phyloP scores from a whole-genome alignment of 2,888 invertebrate genomes.

The Hypomecis punctinalis region DNA sequence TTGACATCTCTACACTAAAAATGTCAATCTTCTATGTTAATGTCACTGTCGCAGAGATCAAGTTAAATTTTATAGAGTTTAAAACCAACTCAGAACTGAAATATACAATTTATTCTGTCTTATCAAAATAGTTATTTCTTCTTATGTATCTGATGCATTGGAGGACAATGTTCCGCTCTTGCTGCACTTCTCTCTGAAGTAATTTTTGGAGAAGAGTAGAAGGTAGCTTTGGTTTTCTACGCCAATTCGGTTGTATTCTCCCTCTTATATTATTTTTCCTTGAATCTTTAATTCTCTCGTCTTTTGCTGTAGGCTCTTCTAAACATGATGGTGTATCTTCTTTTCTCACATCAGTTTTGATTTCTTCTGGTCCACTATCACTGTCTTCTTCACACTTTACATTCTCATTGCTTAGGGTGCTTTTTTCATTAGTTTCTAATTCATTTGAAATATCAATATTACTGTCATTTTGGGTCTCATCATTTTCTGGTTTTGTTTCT shows the following conservation, averaged over 20 bases:
- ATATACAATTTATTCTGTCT: constrained; percentile 27
- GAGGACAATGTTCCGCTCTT: constrained; percentile 93
- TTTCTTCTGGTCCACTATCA: constrained; percentile 82
- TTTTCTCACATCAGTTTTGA: constrained; percentile 38
- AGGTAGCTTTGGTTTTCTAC: constrained; percentile 62
- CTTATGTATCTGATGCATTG: constrained; percentile 94
- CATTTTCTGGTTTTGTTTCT: not conserved
- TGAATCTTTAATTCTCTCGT: constrained; percentile 2
- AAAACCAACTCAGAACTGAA: not conserved
- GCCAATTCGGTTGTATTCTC: constrained; percentile 37
- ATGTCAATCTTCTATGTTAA: no score
- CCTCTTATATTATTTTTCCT: constrained; percentile 33
- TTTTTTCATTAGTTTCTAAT: not conserved
- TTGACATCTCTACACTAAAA: no score
- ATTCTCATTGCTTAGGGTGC: not conserved
- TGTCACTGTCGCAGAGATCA: no score
- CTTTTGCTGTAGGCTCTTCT: constrained; percentile 3
- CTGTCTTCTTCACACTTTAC: constrained; percentile 45
- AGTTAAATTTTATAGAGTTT: not conserved
- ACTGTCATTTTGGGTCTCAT: not conserved
- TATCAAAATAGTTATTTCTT: constrained; percentile 90
- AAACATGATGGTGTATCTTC: constrained; percentile 11
- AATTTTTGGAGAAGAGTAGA: constrained; percentile 89
- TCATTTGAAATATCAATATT: not conserved
- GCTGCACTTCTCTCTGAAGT: constrained; percentile 90